Percentiles rank a stretch among this genome's conserved stretches.
phyloP scores from a whole-genome alignment of 2,113 vertebrate genomes.

The Pterocles orientalis region DNA sequence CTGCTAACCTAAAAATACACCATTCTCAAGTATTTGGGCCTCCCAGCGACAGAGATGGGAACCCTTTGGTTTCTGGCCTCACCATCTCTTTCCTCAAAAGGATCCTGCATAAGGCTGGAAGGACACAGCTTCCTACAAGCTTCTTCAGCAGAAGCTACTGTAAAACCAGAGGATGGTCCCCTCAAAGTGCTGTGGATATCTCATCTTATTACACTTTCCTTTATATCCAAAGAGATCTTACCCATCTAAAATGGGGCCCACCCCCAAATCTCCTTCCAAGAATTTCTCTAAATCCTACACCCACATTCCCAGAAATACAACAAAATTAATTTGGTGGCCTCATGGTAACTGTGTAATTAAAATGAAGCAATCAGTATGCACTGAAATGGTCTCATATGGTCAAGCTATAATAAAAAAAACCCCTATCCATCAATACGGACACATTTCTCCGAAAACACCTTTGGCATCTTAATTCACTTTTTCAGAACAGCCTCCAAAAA shows the following conservation, averaged over 20 bases:
- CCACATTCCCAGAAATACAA: background rate
- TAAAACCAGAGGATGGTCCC: background rate
- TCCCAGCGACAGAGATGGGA: background rate
- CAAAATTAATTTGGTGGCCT: background rate
- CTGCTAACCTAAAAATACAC: background rate
- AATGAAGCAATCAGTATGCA: background rate
- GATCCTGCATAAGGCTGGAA: background rate
- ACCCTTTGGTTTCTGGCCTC: background rate
- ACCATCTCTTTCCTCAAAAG: background rate
- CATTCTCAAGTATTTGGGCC: background rate
- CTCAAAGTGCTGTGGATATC: background rate
- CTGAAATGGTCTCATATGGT: background rate
- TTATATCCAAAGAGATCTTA: background rate
- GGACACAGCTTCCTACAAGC: background rate
- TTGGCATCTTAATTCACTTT: background rate
- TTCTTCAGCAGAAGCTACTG: background rate
- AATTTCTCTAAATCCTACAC: background rate
- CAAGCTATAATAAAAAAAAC: background rate
- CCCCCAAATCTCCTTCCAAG: background rate
- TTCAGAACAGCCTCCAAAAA: background rate
- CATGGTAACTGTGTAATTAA: background rate
- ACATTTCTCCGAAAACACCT: background rate
- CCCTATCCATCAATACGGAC: background rate
- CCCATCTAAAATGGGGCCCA: background rate
- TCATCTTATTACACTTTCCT: background rate